Evolutionary conservation across 2,888 invertebrate species (phyloP).

Genomic region (Hoplodrina blanda): DNA sequence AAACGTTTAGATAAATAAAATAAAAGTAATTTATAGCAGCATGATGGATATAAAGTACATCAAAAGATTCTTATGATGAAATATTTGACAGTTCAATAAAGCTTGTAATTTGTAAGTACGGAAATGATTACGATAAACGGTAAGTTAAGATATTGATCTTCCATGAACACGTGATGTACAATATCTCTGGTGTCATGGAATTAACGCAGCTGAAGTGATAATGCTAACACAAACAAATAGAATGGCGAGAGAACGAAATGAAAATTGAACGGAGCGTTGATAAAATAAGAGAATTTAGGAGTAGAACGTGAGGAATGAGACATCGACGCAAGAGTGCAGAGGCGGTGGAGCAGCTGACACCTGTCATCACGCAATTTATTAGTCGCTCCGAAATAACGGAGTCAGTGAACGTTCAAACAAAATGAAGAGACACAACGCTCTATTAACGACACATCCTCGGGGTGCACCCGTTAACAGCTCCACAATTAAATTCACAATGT

Average conservation of each 20-base stretch:
- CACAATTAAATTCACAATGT: constrained; percentile 82
- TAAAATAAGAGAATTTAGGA: constrained; percentile 90
- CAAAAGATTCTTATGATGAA: constrained; percentile 30
- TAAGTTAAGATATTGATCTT: constrained; percentile 31
- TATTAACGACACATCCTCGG: constrained; percentile 88
- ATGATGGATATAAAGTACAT: constrained; percentile 33
- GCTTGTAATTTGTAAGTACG: constrained; percentile 25
- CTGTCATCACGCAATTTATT: constrained; percentile 91
- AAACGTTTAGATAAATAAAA: constrained; percentile 47
- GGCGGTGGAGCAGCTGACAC: constrained; percentile 90
- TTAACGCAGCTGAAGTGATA: constrained; percentile 78
- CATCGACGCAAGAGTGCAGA: constrained; percentile 91
- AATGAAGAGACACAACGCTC: constrained; percentile 88
- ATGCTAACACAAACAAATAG: constrained; percentile 84
- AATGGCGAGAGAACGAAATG: constrained; percentile 84
- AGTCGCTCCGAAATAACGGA: constrained; percentile 90
- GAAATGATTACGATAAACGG: constrained; percentile 16
- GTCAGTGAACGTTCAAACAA: constrained; percentile 89
- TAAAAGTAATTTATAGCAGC: constrained; percentile 39
- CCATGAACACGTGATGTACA: constrained; percentile 43
- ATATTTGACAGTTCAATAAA: constrained; percentile 42
- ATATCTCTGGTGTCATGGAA: constrained; percentile 67
- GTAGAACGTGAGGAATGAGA: constrained; percentile 90
- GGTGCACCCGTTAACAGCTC: constrained; percentile 79
- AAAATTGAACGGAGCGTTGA: constrained; percentile 90